Conservation (phyloP, 2,888 invertebrate species). For the Rotaria socialis region DNA sequence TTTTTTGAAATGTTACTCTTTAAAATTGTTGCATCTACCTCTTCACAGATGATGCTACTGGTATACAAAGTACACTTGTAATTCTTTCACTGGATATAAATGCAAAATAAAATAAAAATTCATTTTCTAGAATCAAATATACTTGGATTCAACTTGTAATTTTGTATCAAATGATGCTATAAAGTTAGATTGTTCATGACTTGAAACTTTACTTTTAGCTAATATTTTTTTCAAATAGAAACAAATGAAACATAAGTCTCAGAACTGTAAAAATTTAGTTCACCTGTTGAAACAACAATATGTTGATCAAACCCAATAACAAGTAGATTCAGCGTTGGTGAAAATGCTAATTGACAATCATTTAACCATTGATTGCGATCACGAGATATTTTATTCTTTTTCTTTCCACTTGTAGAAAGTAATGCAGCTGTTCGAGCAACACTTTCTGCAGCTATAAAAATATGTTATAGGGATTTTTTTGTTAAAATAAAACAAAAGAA, state of each 20-base stretch:
- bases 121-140: not conserved
- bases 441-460: not conserved
- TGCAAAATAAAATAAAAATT: too few species aligned
- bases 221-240: not conserved
- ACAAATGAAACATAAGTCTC: too few species aligned
- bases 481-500: not conserved
- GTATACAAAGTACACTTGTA: constrained; percentile 14
- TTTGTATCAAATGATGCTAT: not conserved
- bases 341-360: constrained; percentile 23
- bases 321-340: not conserved
- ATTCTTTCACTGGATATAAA: not conserved
- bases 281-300: constrained; percentile 5
- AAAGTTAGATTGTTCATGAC: not conserved
- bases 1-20: too few species aligned
- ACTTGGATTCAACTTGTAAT: constrained; percentile 19
- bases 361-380: not conserved
- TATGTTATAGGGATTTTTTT: not conserved
- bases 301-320: not conserved
- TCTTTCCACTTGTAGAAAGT: not conserved
- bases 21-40: not conserved
- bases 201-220: not conserved
- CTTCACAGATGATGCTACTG: not conserved
- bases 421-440: constrained; percentile 6
- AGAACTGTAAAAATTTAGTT: too few species aligned
- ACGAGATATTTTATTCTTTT: not conserved